Percentiles rank a stretch among this genome's conserved stretches.
Evolutionary conservation across 2,888 invertebrate species (phyloP).

Genomic region (Erebia epiphron): DNA sequence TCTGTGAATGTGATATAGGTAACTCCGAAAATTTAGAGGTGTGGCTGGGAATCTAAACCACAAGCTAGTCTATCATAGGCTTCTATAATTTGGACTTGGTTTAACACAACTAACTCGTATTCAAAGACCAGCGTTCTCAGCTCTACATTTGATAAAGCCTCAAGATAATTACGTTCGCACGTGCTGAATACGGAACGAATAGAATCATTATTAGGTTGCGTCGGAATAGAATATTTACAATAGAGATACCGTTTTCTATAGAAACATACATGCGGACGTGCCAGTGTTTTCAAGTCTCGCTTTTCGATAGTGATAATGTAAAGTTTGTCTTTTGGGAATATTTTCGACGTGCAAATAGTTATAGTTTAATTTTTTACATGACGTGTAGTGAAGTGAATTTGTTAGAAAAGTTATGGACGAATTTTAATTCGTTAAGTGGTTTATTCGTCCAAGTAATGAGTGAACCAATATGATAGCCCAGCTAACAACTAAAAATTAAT

Average conservation of each 20-base stretch:
- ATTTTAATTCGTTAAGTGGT: too few species aligned
- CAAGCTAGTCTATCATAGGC: too few species aligned
- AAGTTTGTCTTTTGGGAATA: not conserved
- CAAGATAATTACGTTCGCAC: slow-evolving; percentile 26
- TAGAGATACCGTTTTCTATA: slow-evolving; percentile 8
- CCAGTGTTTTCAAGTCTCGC: not conserved
- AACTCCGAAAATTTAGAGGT: too few species aligned
- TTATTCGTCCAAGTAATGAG: too few species aligned
- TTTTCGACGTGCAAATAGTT: not conserved
- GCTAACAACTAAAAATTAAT: not conserved
- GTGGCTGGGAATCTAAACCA: too few species aligned
- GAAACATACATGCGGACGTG: slow-evolving; percentile 12
- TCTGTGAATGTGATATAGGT: too few species aligned
- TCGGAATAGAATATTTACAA: slow-evolving; percentile 15
- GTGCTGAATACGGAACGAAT: slow-evolving; percentile 25
- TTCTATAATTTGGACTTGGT: not conserved
- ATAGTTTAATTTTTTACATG: not conserved
- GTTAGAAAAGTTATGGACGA: too few species aligned
- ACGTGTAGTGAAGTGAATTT: too few species aligned
- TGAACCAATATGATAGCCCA: too few species aligned
- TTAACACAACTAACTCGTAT: not conserved
- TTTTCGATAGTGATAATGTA: slow-evolving; percentile 4
- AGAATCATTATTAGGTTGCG: slow-evolving; percentile 6
- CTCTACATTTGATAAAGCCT: slow-evolving; percentile 11
- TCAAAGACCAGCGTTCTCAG: not conserved